phyloP scores from a whole-genome alignment of 2,113 vertebrate species.

The Jacana jacana region DNA sequence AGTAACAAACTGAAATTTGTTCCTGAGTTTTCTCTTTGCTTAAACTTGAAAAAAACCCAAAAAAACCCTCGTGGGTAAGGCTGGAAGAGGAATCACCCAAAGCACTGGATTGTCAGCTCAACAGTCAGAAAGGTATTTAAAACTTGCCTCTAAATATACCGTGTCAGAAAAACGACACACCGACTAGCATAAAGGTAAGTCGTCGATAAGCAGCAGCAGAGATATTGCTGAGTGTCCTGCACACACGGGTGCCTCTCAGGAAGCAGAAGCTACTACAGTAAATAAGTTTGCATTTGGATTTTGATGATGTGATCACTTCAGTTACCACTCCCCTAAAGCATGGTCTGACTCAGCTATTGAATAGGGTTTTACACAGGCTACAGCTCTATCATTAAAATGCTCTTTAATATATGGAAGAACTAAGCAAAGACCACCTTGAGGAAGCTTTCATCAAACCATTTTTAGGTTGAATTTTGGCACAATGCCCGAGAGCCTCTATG shows the following conservation, averaged over 20 bases:
- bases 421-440: background rate
- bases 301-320: background rate
- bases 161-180: background rate
- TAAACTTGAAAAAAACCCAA: background rate
- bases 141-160: background rate
- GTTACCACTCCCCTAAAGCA: background rate
- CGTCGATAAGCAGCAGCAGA: background rate
- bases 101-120: background rate
- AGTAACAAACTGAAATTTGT: background rate
- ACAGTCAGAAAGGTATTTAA: background rate
- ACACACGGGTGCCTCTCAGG: background rate
- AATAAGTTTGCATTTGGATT: background rate
- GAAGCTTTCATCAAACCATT: background rate
- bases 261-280: background rate
- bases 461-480: background rate
- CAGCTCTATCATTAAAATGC: accelerated
- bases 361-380: background rate
- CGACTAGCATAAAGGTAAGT: background rate
- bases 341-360: background rate
- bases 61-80: background rate
- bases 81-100: background rate
- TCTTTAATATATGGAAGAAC: background rate
- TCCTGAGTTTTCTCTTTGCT: background rate
- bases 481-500: accelerated
- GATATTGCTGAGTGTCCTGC: background rate